phyloP scores from a whole-genome alignment of 2,113 vertebrate species.

The Struthidea cinerea region DNA sequence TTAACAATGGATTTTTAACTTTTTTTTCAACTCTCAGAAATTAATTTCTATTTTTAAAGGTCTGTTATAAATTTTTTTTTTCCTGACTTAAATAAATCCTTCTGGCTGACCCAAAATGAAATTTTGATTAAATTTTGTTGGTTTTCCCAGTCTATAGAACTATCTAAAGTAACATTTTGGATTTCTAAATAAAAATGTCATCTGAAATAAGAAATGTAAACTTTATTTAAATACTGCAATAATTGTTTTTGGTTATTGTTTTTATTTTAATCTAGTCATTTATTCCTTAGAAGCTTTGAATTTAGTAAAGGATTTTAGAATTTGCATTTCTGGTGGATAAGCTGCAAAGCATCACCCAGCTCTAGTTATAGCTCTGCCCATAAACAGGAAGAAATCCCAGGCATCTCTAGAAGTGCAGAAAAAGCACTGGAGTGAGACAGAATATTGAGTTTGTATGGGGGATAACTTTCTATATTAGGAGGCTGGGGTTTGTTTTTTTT shows the following conservation, averaged over 20 bases:
- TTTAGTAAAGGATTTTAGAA: background rate
- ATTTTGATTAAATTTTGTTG: background rate
- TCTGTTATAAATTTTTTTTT: no score
- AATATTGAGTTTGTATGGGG: background rate
- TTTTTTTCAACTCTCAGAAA: background rate
- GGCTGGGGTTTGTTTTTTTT: accelerated
- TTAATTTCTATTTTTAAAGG: background rate
- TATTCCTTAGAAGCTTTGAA: background rate
- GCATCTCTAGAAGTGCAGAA: background rate
- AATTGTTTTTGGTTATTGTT: background rate
- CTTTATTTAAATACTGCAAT: background rate
- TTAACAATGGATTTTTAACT: background rate
- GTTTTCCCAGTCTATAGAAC: background rate
- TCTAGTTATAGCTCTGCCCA: background rate
- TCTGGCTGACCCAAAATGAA: background rate
- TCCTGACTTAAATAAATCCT: background rate
- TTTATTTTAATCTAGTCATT: background rate
- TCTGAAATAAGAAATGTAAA: background rate
- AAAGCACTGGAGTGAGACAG: background rate
- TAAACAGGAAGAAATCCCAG: background rate
- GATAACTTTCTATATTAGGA: background rate
- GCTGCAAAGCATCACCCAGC: background rate
- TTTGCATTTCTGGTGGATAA: background rate
- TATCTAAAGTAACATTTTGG: background rate
- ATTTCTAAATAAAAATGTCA: background rate